phyloP scores from a whole-genome alignment of 2,888 invertebrate species.

The Spisula subtruncata region DNA sequence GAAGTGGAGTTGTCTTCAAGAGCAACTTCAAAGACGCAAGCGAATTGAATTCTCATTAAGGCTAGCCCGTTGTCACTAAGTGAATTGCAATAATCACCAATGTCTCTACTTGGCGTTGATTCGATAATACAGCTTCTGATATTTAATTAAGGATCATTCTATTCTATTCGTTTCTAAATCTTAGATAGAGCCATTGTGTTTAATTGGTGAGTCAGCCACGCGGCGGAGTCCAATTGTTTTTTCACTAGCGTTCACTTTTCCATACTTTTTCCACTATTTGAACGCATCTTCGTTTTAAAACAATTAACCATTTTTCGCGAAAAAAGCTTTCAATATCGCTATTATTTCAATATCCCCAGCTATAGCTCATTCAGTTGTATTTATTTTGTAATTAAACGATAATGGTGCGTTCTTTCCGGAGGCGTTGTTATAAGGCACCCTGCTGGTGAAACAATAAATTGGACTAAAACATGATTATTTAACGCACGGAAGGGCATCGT shows the following conservation, averaged over 20 bases:
- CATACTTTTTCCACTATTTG: slow-evolving; percentile 17
- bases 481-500: slow-evolving; percentile 31
- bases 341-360: slow-evolving; percentile 8
- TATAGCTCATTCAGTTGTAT: slow-evolving; percentile 49
- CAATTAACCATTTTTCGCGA: slow-evolving; percentile 25
- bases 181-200: slow-evolving; percentile 27
- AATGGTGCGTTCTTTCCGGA: slow-evolving; percentile 47
- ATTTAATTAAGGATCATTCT: slow-evolving; percentile 63
- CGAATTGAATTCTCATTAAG: slow-evolving; percentile 50
- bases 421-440: slow-evolving; percentile 45
- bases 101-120: slow-evolving; percentile 48
- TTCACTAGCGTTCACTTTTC: slow-evolving; percentile 3
- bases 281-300: slow-evolving; percentile 20
- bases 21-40: slow-evolving; percentile 16
- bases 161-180: slow-evolving; percentile 35
- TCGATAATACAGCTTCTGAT: slow-evolving; percentile 64
- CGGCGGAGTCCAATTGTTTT: slow-evolving; percentile 30
- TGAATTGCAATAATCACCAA: slow-evolving; percentile 62
- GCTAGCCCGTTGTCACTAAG: slow-evolving; percentile 49
- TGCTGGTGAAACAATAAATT: slow-evolving; percentile 53
- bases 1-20: slow-evolving; percentile 5
- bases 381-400: slow-evolving; percentile 67
- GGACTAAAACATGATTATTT: slow-evolving; percentile 49
- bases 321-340: slow-evolving; percentile 29
- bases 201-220: slow-evolving; percentile 56